Conservation (phyloP, 2,113 vertebrate species). For the Synchiropus splendidus region DNA sequence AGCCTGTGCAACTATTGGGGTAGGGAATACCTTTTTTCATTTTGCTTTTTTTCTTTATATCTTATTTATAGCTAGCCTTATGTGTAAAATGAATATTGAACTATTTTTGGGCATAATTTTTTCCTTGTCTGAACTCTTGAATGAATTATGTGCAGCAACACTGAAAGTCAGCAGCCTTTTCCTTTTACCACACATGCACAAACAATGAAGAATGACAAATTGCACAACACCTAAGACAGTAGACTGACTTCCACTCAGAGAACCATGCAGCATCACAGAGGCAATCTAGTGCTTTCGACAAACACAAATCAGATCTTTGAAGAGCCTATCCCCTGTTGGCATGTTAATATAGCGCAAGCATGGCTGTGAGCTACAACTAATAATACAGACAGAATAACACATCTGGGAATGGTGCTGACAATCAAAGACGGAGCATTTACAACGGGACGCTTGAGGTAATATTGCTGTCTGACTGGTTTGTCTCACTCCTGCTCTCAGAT, state of each 20-base stretch:
- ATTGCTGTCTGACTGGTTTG: slow-evolving; percentile 14
- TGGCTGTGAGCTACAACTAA: slow-evolving; percentile 14
- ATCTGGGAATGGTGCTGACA: slow-evolving; percentile 17
- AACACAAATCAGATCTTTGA: slow-evolving; percentile 5
- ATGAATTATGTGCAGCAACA: too few species aligned
- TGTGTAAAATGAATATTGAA: too few species aligned
- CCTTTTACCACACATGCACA: too few species aligned
- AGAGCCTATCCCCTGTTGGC: slow-evolving; percentile 9
- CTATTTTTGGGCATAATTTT: too few species aligned
- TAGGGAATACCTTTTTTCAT: too few species aligned
- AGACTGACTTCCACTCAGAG: not conserved
- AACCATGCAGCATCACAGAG: not conserved
- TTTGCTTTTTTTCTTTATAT: too few species aligned
- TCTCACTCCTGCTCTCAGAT: slow-evolving; percentile 1
- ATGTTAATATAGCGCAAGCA: slow-evolving; percentile 11
- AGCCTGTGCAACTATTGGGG: too few species aligned
- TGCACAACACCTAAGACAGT: too few species aligned
- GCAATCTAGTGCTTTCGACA: slow-evolving; percentile 7
- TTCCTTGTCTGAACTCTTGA: too few species aligned
- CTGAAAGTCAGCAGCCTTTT: too few species aligned
- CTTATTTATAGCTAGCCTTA: too few species aligned
- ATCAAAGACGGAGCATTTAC: slow-evolving; percentile 14
- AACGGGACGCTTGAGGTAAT: slow-evolving; percentile 17
- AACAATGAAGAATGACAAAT: too few species aligned
- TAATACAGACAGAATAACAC: slow-evolving; percentile 19